Evolutionary conservation across 2,113 vertebrate species (phyloP).

Genomic region (Barbus barbus): DNA sequence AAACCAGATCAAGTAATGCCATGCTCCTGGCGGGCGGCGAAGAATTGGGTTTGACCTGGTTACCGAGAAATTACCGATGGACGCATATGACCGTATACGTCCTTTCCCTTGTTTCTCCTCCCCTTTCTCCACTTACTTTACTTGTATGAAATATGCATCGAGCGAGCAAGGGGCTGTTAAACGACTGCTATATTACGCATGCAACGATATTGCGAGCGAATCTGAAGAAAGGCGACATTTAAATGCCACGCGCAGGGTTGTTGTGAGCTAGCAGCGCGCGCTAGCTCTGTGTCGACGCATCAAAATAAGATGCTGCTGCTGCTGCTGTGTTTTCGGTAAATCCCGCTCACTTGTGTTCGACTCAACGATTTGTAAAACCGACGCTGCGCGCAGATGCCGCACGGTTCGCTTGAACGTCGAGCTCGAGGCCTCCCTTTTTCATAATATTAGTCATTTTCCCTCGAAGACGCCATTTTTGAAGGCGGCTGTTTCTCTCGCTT

Average conservation of each 20-base stretch:
- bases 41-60: constrained; percentile 60
- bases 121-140: constrained; percentile 72
- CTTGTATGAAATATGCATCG: constrained; percentile 60
- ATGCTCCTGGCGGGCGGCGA: constrained; percentile 61
- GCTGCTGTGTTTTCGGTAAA: constrained; percentile 51
- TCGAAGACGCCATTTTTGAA: constrained; percentile 83
- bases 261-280: constrained; percentile 72
- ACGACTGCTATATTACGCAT: constrained; percentile 64
- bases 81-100: constrained; percentile 77
- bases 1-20: constrained; percentile 62
- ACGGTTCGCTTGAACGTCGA: constrained; percentile 29
- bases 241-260: constrained; percentile 60
- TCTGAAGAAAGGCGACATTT: constrained; percentile 38
- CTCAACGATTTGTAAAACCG: not conserved
- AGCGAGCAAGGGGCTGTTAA: no score
- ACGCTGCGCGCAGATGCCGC: not conserved
- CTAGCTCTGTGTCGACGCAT: constrained; percentile 80
- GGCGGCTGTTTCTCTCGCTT: constrained; percentile 73
- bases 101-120: constrained; percentile 67
- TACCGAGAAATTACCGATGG: constrained; percentile 67
- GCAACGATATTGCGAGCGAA: constrained; percentile 38
- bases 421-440: constrained; percentile 67
- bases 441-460: constrained; percentile 79
- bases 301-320: constrained; percentile 70
- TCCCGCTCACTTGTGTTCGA: not conserved